phyloP scores from a whole-genome alignment of 30 jellyfish, hydroid and myxozoan genomes.

The Pseudorhiza aurosa region DNA sequence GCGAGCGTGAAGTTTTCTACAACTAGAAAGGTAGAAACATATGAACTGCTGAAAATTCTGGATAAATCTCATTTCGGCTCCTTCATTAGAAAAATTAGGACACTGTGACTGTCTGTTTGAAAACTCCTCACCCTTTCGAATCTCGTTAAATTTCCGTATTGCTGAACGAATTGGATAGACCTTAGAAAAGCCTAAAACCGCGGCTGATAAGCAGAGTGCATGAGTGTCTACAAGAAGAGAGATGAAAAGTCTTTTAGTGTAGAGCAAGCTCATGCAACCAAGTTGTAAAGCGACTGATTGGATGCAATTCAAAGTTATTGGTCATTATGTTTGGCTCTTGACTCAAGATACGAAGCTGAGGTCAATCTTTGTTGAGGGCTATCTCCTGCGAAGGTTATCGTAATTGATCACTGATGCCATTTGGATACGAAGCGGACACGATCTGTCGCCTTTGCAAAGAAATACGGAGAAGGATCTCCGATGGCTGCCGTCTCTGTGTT shows the following conservation, averaged over 20 bases:
- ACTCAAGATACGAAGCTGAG: not conserved
- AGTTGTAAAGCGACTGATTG: not conserved
- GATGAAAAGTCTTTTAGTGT: not conserved
- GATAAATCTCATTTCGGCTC: too few species aligned
- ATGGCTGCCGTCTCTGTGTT: too few species aligned
- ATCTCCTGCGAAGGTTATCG: not conserved
- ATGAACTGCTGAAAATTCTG: too few species aligned
- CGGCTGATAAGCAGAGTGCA: not conserved
- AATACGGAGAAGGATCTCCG: too few species aligned
- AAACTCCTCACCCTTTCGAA: not conserved
- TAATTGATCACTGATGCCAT: not conserved
- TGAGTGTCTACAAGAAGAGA: not conserved
- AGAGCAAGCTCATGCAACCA: not conserved
- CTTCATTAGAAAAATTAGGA: too few species aligned
- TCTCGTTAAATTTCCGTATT: too few species aligned
- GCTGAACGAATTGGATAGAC: not conserved
- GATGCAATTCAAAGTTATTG: not conserved
- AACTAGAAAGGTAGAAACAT: too few species aligned
- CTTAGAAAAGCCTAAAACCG: not conserved
- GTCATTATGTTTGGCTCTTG: not conserved
- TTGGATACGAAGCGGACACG: constrained; percentile 7
- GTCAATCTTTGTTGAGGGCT: not conserved
- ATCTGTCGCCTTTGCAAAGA: too few species aligned
- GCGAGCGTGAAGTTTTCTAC: too few species aligned
- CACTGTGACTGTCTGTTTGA: not conserved